Conservation (phyloP, 2,113 vertebrate species). For the Galeopterus variegatus region DNA sequence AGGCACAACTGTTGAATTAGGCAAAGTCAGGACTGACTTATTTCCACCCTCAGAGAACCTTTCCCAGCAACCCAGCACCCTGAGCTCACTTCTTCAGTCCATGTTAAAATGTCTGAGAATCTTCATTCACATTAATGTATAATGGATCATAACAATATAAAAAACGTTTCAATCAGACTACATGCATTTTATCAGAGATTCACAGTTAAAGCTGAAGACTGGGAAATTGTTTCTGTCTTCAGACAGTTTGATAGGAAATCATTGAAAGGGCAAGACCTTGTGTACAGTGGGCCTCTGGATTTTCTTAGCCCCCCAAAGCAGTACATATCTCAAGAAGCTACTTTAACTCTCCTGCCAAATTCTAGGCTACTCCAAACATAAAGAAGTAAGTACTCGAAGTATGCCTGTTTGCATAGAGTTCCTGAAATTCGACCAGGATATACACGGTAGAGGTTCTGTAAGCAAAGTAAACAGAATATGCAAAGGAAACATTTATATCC, state of each 20-base stretch:
- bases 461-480: neutral
- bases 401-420: neutral
- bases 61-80: neutral
- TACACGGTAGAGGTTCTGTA: neutral
- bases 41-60: neutral
- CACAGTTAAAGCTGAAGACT: neutral
- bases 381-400: neutral
- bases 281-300: neutral
- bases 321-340: neutral
- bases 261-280: neutral
- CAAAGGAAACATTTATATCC: neutral
- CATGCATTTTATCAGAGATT: neutral
- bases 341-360: neutral
- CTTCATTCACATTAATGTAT: neutral
- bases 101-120: neutral
- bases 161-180: neutral
- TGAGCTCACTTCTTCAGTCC: neutral
- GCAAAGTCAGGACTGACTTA: neutral
- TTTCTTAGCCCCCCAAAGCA: neutral
- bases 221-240: neutral
- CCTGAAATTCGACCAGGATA: neutral
- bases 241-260: neutral
- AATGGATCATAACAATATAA: neutral
- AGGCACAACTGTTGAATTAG: neutral
- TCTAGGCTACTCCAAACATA: neutral